Evolutionary conservation across 2,797 vertebrate genomes (phyloP).

Genomic region (Schizopygopsis malacanthus): DNA sequence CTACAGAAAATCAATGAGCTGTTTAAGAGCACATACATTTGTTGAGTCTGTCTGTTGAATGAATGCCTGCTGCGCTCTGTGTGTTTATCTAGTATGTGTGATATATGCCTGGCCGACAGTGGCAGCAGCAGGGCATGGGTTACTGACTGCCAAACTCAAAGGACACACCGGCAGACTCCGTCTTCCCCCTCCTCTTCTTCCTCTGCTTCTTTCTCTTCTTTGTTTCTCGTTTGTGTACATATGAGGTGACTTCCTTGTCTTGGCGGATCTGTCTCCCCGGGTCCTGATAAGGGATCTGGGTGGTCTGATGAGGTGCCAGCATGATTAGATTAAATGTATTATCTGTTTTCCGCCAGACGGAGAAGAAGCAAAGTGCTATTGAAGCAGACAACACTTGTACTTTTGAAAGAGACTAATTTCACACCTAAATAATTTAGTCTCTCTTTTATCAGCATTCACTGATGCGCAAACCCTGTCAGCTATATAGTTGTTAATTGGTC

Average conservation of each 20-base stretch:
- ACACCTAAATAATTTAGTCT: slow-evolving; percentile 57
- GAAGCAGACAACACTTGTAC: slow-evolving; percentile 69
- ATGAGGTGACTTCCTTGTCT: slow-evolving; percentile 59
- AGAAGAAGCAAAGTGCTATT: slow-evolving; percentile 61
- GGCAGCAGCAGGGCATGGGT: slow-evolving; percentile 70
- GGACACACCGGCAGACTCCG: slow-evolving; percentile 60
- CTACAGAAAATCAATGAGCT: slow-evolving; percentile 37
- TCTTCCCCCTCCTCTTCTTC: slow-evolving; percentile 51
- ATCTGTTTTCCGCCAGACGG: slow-evolving; percentile 62
- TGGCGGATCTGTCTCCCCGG: slow-evolving; percentile 50
- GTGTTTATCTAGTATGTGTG: slow-evolving; percentile 75
- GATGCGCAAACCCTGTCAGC: background rate
- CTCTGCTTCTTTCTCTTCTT: slow-evolving; percentile 66
- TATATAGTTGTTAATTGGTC: background rate
- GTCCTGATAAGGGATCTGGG: slow-evolving; percentile 68
- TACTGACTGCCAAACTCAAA: slow-evolving; percentile 65
- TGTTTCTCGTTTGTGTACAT: slow-evolving; percentile 66
- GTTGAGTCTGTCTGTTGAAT: slow-evolving; percentile 37
- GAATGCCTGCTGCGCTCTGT: slow-evolving; percentile 27
- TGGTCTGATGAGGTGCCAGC: slow-evolving; percentile 71
- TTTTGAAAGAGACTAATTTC: slow-evolving; percentile 62
- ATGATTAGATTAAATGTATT: slow-evolving; percentile 70
- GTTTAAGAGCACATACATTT: slow-evolving; percentile 38
- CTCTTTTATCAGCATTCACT: slow-evolving; percentile 50
- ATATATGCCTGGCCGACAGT: slow-evolving; percentile 66